These are phyloP conservation scores for Phalacrocorax carbo DNA, from an alignment of 2,113 vertebrate genomes.

Conservation along the genomic window DNA sequence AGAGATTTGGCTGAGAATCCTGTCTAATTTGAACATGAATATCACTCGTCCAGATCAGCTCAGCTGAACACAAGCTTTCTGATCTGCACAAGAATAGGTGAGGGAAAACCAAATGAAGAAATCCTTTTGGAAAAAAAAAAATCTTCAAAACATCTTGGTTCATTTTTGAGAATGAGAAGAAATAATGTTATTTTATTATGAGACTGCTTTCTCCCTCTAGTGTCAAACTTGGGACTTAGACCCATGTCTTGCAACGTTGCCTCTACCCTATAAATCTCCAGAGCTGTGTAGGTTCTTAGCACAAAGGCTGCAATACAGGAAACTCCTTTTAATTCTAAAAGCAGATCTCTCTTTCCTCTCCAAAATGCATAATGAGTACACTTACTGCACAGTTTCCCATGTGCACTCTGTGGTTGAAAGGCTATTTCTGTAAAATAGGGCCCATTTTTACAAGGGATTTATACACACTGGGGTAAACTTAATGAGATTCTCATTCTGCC, in stretches of 20 bases:
- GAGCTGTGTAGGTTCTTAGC: background rate
- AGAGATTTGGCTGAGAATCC: background rate
- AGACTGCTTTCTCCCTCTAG: background rate
- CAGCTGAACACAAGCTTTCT: background rate
- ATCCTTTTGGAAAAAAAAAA: background rate
- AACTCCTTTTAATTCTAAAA: background rate
- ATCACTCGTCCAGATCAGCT: background rate
- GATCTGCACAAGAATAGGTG: background rate
- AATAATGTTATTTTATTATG: background rate
- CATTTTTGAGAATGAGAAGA: background rate
- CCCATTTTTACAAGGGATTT: background rate
- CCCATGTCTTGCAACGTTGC: accelerated
- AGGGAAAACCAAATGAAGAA: background rate
- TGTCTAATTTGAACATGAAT: background rate
- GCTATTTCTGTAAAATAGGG: background rate
- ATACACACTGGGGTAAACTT: background rate
- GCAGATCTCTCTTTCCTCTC: background rate
- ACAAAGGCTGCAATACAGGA: background rate
- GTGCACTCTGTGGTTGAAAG: background rate
- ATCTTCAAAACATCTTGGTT: background rate
- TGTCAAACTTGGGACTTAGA: background rate
- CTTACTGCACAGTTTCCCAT: background rate
- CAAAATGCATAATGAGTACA: background rate
- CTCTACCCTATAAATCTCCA: accelerated
- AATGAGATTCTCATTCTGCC: accelerated